phyloP scores from a whole-genome alignment of 2,113 vertebrate genomes.

The Boulengeromyrus knoepffleri region DNA sequence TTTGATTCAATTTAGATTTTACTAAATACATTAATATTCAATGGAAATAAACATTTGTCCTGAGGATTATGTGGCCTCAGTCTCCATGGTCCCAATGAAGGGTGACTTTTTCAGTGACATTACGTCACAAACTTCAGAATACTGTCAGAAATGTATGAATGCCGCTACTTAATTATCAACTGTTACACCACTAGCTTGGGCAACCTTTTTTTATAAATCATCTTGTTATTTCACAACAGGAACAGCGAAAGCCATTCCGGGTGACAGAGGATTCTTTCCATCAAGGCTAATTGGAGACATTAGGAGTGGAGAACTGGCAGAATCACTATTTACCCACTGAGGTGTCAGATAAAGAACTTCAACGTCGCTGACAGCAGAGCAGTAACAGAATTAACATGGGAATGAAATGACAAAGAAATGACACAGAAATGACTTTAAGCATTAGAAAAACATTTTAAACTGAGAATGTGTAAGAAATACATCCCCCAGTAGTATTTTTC shows the following conservation, averaged over 20 bases:
- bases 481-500: neutral
- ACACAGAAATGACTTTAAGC: neutral
- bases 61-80: neutral
- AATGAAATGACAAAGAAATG: neutral
- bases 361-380: neutral
- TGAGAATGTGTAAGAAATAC: neutral
- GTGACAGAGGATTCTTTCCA: slow-evolving; percentile 32
- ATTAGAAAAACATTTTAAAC: neutral
- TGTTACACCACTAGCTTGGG: neutral
- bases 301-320: slow-evolving; percentile 20
- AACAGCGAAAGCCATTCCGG: slow-evolving; percentile 30
- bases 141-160: neutral
- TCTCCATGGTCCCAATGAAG: neutral
- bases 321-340: neutral
- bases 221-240: slow-evolving; percentile 19
- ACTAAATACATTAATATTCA: neutral
- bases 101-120: neutral
- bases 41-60: neutral
- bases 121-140: neutral
- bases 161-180: neutral
- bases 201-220: neutral
- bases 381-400: neutral
- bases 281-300: slow-evolving; percentile 37
- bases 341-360: neutral
- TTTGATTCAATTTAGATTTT: neutral